Conservation (phyloP, 2,797 vertebrate species). For the Eutrigla gurnardus region DNA sequence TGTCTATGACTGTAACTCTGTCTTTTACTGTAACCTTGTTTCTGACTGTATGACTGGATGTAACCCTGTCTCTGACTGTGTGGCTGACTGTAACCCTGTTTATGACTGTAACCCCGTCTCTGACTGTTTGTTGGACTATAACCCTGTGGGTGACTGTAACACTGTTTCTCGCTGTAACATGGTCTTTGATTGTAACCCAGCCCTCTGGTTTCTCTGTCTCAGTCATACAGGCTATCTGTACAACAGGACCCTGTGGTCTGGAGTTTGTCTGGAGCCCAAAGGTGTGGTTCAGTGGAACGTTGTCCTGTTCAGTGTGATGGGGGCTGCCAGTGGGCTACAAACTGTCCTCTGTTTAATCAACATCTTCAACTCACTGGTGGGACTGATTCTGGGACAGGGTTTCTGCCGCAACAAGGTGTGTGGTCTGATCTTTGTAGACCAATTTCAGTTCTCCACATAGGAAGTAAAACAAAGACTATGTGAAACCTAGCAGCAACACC, state of each 20-base stretch:
- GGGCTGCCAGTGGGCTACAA: constrained; percentile 70
- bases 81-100: too few species aligned
- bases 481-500: too few species aligned
- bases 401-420: constrained; percentile 61
- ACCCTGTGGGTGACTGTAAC: not conserved
- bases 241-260: constrained; percentile 68
- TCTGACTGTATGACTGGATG: too few species aligned
- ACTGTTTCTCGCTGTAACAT: too few species aligned
- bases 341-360: constrained; percentile 72
- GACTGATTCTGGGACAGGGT: constrained; percentile 63
- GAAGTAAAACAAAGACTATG: too few species aligned
- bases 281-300: constrained; percentile 81
- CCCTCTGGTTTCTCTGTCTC: not conserved
- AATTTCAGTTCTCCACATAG: too few species aligned
- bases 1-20: not conserved
- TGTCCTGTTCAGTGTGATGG: constrained; percentile 78
- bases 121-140: not conserved
- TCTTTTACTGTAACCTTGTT: too few species aligned
- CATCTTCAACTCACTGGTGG: constrained; percentile 70
- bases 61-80: too few species aligned
- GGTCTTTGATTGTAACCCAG: too few species aligned
- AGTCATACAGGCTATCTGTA: constrained; percentile 75
- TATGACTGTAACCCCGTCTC: not conserved
- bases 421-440: not conserved
- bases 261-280: constrained; percentile 75